Evolutionary conservation across 2,888 invertebrate species (phyloP).

Genomic region (Tholera decimalis): DNA sequence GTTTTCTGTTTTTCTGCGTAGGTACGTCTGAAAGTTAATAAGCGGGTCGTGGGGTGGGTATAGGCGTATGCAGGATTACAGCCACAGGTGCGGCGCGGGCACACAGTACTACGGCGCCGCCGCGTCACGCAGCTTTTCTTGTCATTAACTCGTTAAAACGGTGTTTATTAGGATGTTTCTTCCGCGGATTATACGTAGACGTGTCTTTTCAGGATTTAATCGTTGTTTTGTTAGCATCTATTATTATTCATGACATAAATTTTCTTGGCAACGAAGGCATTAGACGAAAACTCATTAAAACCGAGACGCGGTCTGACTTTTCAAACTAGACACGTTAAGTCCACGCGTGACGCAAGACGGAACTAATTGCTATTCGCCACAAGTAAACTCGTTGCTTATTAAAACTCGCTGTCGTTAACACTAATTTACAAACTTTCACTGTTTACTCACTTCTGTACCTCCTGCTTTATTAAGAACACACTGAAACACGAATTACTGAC

Average conservation of each 20-base stretch:
- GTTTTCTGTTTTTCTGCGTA: slow-evolving; percentile 30
- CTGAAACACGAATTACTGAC: slow-evolving; percentile 41
- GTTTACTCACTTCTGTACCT: slow-evolving; percentile 63
- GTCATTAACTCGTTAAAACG: slow-evolving; percentile 82
- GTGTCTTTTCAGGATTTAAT: slow-evolving; percentile 87
- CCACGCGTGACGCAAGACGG: slow-evolving; percentile 87
- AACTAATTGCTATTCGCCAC: slow-evolving; percentile 87
- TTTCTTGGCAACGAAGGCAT: slow-evolving; percentile 88
- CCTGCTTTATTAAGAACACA: slow-evolving; percentile 66
- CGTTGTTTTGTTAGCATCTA: slow-evolving; percentile 85
- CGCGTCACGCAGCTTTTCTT: slow-evolving; percentile 66
- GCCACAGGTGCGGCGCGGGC: slow-evolving; percentile 48
- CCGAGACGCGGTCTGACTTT: slow-evolving; percentile 89
- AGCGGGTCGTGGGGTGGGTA: slow-evolving; percentile 32
- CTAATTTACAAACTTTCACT: slow-evolving; percentile 83
- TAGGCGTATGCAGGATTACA: slow-evolving; percentile 56
- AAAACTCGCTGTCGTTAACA: slow-evolving; percentile 83
- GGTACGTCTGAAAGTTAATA: slow-evolving; percentile 46
- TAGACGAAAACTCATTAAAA: slow-evolving; percentile 91
- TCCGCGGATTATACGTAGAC: slow-evolving; percentile 83
- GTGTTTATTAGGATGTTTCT: slow-evolving; percentile 86
- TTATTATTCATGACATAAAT: slow-evolving; percentile 91
- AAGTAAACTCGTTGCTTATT: slow-evolving; percentile 85
- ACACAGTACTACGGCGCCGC: slow-evolving; percentile 24
- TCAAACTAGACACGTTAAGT: slow-evolving; percentile 91